Conservation (phyloP, 2,797 vertebrate genomes). For the Megalops cyprinoides region DNA sequence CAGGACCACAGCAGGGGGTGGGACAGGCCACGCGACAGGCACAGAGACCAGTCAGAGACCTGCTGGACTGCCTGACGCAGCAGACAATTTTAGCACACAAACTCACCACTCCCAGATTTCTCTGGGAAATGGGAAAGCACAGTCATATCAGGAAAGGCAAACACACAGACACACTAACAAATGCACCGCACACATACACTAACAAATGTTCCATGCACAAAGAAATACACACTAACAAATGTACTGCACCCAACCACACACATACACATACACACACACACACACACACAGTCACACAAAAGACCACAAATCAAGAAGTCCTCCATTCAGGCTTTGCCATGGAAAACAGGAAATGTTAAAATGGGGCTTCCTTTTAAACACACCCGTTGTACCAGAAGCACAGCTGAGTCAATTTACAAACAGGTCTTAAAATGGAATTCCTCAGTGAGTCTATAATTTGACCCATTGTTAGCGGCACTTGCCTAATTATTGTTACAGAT, state of each 20-base stretch:
- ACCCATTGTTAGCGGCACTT: neutral
- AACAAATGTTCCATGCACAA: neutral
- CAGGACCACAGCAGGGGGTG: too few species aligned
- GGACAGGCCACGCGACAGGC: too few species aligned
- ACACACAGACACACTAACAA: neutral
- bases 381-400: slow-evolving; percentile 1
- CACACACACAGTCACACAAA: neutral
- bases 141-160: too few species aligned
- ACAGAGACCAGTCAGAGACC: neutral
- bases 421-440: slow-evolving; percentile 4
- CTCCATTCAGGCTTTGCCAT: neutral
- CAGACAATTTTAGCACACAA: neutral
- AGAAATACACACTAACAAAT: neutral
- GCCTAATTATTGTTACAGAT: neutral
- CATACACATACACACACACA: neutral
- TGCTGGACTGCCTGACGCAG: neutral
- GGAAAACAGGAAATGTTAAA: slow-evolving; percentile 11
- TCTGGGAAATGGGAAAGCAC: too few species aligned
- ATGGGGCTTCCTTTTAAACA: slow-evolving; percentile 13
- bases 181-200: neutral
- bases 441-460: neutral
- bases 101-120: too few species aligned
- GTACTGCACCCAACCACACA: neutral
- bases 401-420: slow-evolving; percentile 11
- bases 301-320: neutral